Base-by-base conservation (phyloP, 2,888 invertebrate genomes). In the Mythimna albipuncta region DNA sequence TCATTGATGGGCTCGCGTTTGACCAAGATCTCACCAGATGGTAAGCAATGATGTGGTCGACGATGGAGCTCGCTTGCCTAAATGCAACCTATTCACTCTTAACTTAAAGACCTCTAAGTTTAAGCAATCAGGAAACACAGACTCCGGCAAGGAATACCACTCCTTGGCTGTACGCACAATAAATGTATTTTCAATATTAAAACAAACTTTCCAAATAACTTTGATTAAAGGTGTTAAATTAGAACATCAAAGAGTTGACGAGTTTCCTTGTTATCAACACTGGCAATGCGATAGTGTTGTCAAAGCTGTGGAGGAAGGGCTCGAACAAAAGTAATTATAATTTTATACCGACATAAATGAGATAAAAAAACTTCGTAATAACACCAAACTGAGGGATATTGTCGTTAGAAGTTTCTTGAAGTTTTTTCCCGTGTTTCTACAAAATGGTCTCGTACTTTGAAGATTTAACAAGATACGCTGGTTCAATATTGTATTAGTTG, bases 291-390 rank as follows among this genome's bases (percentile, higher is more conserved):
- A 84, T 84, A 84, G 72, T 83, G 74, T 75, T 84, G 78, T 61
- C 19, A 54, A 68, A 52, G 52, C 35, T 0, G 21, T 10, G 16
- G 52, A 54, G 72, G 38, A 57, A 38, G 19, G 47, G 54, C 55
- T 16, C 54, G n/a, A 75, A 84, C 65, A 79, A 80, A 69, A 75
- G 75, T 77, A 75, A 82, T 85, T 85, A 80, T 80, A 77, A 79
- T 77, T 79, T 72, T 70, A 41, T 73, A 69, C 57, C 57, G 47
- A 67, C 66, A 66, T 76, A 63, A 63, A 72, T 52, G 64, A 76
- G 63, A 80, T 68, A 78, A 44, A 69, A 32, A 78, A 83, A 79
- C 59, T 81, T 83, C 72, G 64, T 74, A 81, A 74, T 74, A 69
- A 55, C 59, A 38, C 2, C 54, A 16, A 58, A 58, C 64, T 62